phyloP scores from a whole-genome alignment of 2,888 invertebrate species.

The Pogonocherus hispidulus region DNA sequence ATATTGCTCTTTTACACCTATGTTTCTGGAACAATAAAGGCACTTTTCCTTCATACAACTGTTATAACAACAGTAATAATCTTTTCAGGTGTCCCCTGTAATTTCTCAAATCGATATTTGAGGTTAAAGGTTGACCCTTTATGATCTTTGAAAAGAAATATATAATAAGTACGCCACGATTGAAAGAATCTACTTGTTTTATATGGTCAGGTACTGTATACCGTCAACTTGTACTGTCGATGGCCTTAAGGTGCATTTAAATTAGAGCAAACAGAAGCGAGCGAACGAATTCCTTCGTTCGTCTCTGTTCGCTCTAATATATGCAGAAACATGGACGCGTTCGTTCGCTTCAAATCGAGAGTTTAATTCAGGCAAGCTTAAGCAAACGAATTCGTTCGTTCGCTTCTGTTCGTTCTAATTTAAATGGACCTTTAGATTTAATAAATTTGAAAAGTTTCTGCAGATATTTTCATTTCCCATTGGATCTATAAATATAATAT shows the following conservation, averaged over 20 bases:
- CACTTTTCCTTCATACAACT: background rate
- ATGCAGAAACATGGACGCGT: too few species aligned
- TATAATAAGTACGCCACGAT: slow-evolving; percentile 11
- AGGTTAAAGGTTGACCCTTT: background rate
- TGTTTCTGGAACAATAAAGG: background rate
- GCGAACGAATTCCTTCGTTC: too few species aligned
- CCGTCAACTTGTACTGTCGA: background rate
- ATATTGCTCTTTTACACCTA: background rate
- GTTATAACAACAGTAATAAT: background rate
- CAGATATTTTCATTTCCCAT: slow-evolving; percentile 6
- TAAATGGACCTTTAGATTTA: too few species aligned
- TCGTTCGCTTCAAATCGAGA: too few species aligned
- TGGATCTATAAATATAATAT: slow-evolving; percentile 14
- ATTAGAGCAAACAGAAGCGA: too few species aligned
- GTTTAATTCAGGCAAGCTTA: too few species aligned
- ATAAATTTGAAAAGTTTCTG: background rate
- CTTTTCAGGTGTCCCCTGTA: background rate
- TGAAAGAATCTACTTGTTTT: slow-evolving; percentile 14
- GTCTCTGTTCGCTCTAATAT: too few species aligned
- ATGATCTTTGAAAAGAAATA: slow-evolving; percentile 9
- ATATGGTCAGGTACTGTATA: background rate
- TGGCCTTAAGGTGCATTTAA: background rate
- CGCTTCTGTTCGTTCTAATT: too few species aligned
- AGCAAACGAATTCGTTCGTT: too few species aligned
- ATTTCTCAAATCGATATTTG: background rate